Conservation (phyloP, 2,888 invertebrate genomes). For the Synanthedon andrenaeformis region DNA sequence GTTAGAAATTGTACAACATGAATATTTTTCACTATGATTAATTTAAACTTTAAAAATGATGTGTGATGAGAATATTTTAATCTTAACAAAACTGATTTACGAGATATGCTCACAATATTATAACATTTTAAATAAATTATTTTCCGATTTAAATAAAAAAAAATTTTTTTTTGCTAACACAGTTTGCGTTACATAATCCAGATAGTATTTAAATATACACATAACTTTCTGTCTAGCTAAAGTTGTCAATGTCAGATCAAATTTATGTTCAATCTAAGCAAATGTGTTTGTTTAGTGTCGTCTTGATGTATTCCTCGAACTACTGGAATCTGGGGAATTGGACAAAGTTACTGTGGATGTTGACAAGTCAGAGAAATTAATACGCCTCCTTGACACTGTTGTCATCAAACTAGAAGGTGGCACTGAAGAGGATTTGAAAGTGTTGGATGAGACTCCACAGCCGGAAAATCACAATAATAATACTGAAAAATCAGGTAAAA, state of each 20-base stretch:
- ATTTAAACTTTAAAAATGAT: too few species aligned
- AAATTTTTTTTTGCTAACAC: too few species aligned
- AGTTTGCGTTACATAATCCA: too few species aligned
- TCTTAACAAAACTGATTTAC: too few species aligned
- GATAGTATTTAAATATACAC: too few species aligned
- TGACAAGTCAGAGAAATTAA: constrained; percentile 82
- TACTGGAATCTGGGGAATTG: constrained; percentile 80
- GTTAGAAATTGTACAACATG: background rate
- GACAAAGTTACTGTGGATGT: constrained; percentile 87
- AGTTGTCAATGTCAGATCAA: constrained; percentile 4
- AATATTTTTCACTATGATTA: too few species aligned
- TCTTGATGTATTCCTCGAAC: constrained; percentile 87
- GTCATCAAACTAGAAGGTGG: constrained; percentile 97
- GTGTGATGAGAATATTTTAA: too few species aligned
- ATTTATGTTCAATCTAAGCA: background rate
- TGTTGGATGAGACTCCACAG: constrained; percentile 77
- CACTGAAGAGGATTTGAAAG: constrained; percentile 86
- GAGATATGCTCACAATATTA: too few species aligned
- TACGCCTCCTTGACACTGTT: constrained; percentile 93
- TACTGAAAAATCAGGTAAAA: constrained; percentile 40
- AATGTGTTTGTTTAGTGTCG: constrained; percentile 73
- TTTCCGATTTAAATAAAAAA: too few species aligned
- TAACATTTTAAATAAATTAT: too few species aligned
- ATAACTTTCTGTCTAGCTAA: constrained; percentile 5
- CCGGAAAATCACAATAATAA: constrained; percentile 27